A percentile compares a stretch with the other conserved stretches of the same genome.
These are phyloP conservation scores for Agrenia bidenticulata DNA, from an alignment of 2,888 invertebrate species.

Conservation along the genomic window DNA sequence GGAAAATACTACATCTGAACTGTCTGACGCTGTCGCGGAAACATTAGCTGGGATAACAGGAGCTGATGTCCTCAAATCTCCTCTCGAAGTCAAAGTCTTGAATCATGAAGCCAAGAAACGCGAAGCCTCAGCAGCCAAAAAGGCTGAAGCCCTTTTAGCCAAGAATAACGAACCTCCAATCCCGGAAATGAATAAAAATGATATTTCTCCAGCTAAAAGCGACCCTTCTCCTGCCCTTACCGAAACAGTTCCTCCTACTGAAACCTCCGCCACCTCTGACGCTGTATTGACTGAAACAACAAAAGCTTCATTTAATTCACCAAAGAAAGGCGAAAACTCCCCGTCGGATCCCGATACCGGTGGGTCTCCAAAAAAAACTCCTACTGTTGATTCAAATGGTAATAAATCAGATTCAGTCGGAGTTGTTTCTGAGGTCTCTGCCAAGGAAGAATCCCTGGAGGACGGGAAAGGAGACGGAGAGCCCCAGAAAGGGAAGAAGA, in stretches of 20 bases:
- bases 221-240: too few relatives aligned
- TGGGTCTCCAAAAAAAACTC: too few relatives aligned
- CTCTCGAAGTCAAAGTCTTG: too few relatives aligned
- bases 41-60: neutral
- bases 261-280: neutral
- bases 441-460: neutral
- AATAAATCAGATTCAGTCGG: neutral
- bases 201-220: too few relatives aligned
- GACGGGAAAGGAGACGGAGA: neutral
- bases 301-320: neutral
- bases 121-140: neutral
- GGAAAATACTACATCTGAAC: neutral
- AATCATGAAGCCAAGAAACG: neutral
- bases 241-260: neutral
- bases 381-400: neutral
- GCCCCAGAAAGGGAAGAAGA: conserved; percentile 17
- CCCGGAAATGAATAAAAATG: neutral
- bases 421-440: neutral
- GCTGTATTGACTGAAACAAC: neutral
- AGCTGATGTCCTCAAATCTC: neutral
- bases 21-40: conserved; percentile 1
- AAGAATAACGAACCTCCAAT: neutral
- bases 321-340: too few relatives aligned
- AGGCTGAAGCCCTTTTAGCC: neutral
- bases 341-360: too few relatives aligned